phyloP scores from a whole-genome alignment of 2,113 vertebrate genomes.

The Lathamus discolor region DNA sequence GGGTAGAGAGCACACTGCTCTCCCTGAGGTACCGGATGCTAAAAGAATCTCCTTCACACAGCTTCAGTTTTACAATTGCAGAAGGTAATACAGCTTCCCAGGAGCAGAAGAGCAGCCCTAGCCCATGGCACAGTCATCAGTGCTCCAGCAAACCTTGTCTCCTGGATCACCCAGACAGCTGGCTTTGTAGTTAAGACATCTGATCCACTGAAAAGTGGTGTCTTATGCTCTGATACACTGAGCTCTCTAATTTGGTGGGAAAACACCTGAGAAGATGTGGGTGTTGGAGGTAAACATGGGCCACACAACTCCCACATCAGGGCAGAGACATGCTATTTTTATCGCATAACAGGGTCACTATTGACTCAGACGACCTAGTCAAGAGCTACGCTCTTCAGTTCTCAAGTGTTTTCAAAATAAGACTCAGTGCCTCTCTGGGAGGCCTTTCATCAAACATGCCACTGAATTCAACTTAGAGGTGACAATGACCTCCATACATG shows the following conservation, averaged over 20 bases:
- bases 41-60: neutral
- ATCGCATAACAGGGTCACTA: too few species aligned
- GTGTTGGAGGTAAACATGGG: rapidly evolving
- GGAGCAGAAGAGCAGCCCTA: neutral
- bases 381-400: neutral
- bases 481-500: neutral
- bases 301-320: neutral
- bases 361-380: neutral
- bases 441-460: neutral
- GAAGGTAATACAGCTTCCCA: neutral
- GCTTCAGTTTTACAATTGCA: neutral
- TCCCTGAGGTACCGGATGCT: neutral
- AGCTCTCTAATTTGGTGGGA: neutral
- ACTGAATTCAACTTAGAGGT: neutral
- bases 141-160: neutral
- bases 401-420: neutral
- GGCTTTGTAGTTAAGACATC: neutral
- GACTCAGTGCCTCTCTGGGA: neutral
- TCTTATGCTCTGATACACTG: neutral
- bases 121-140: rapidly evolving
- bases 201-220: neutral
- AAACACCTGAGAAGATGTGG: neutral
- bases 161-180: neutral
- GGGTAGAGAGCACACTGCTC: neutral
- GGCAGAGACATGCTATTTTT: neutral